Base-by-base conservation (phyloP, 2,797 vertebrate genomes). In the Xenopus petersii region DNA sequence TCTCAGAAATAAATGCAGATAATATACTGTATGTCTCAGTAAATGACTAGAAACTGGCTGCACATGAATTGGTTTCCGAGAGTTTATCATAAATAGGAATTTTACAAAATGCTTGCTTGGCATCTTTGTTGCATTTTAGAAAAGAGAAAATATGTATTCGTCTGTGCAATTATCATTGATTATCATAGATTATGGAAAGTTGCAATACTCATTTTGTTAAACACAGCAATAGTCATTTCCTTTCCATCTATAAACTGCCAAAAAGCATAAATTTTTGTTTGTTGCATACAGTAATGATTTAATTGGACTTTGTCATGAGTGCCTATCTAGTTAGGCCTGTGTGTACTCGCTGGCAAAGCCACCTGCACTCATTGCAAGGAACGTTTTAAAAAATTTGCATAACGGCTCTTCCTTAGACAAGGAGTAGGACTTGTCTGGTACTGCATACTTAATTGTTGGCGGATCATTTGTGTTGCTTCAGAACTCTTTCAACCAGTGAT, bases 401-500 rank as follows among this genome's bases (percentile, higher is more conserved):
- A 4, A 7, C 36, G 5, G 36, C 6, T 42, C 36, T 42, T 42
- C 36, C 36, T 42, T 42, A 5, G 36, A 42, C 36, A 9, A 42
- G 36, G 36, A 42, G 36, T 42, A 42, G 36, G 36, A 7, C 8
- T 9, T 42, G 5, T 42, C 36, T 42, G 36, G 36, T 42, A 42
- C 36, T 42, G 8, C 5, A 9, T 30, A 30, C 26, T 42, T 42
- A 6, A 6, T 42, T 5, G 36, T 42, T 42, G 5, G 36, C 1
- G 5, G 8, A 42, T 42, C n/a, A 58, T 42, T 80, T 81, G 9
- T 80, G 15, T 81, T 48, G 62, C 46, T 30, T 33, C 62, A 99
- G 97, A 89, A 99, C 96, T 55, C 83, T 99, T 62, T 99, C 97
- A 71, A 94, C 81, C 80, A 98, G 97, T 0, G 95, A 98, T 69